These are phyloP conservation scores for Metridium senile DNA, from an alignment of 92 coral and sea anemone species.

Conservation along the genomic window DNA sequence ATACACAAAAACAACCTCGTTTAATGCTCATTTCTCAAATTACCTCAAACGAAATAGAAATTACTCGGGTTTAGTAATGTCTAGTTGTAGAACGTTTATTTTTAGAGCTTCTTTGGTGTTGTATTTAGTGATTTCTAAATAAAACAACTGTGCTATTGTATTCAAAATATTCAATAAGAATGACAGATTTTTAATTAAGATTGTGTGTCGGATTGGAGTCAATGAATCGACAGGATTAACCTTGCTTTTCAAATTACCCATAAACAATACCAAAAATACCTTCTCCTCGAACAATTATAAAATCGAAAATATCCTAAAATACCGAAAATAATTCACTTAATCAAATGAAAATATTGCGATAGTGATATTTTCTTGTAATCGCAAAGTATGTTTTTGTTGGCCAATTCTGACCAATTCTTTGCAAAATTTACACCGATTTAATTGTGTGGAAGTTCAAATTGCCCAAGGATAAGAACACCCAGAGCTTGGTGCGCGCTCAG, in stretches of 20 bases:
- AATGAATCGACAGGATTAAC: slow-evolving; percentile 17
- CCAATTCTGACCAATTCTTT: too few species aligned
- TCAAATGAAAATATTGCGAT: not conserved
- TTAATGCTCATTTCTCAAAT: slow-evolving; percentile 3
- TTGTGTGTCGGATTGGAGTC: slow-evolving; percentile 1
- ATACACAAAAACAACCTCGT: not conserved
- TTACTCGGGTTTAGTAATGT: not conserved
- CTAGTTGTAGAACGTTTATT: not conserved
- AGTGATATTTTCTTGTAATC: not conserved
- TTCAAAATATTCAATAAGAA: slow-evolving; percentile 27
- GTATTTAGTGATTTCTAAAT: slow-evolving; percentile 1
- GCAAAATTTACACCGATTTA: too few species aligned
- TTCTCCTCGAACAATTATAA: too few species aligned
- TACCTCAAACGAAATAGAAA: not conserved
- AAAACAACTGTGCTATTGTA: slow-evolving; percentile 23
- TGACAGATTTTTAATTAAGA: slow-evolving; percentile 43
- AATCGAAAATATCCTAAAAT: too few species aligned
- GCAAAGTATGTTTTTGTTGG: too few species aligned
- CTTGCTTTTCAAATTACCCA: not conserved
- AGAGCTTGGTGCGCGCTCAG: not conserved
- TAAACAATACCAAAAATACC: too few species aligned
- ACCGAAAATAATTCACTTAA: too few species aligned
- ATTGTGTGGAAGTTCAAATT: too few species aligned
- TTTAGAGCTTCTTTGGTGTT: not conserved
- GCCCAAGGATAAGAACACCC: not conserved